phyloP scores from a whole-genome alignment of 2,113 vertebrate species.

The Conger conger region DNA sequence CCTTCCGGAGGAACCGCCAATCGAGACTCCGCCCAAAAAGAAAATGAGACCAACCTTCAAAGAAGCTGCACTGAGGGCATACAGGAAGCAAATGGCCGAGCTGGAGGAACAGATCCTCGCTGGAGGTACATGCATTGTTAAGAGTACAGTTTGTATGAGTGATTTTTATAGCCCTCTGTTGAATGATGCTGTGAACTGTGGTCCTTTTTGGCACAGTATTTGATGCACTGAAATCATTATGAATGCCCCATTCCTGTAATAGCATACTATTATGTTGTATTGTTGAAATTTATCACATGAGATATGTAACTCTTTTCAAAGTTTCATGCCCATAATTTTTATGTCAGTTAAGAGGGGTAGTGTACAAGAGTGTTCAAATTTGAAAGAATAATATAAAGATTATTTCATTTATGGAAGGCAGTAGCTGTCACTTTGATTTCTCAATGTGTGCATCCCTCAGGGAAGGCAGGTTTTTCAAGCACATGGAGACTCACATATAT shows the following conservation, averaged over 20 bases:
- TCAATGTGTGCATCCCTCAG: background rate
- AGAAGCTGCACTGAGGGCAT: slow-evolving; percentile 89
- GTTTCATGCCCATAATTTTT: background rate
- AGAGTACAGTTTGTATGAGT: background rate
- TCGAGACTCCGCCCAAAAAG: slow-evolving; percentile 79
- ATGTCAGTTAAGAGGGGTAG: background rate
- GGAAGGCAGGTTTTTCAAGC: background rate
- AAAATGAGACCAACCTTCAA: slow-evolving; percentile 87
- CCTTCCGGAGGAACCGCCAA: slow-evolving; percentile 65
- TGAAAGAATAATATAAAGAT: background rate
- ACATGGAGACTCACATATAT: background rate
- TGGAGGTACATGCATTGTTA: slow-evolving; percentile 76
- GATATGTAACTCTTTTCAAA: background rate
- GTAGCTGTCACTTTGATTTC: slow-evolving; percentile 60
- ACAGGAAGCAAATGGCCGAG: slow-evolving; percentile 91
- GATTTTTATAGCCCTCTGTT: background rate
- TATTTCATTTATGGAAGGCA: slow-evolving; percentile 26
- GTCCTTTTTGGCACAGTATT: background rate
- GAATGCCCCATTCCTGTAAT: background rate
- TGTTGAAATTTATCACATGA: background rate
- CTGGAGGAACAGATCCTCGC: slow-evolving; percentile 91
- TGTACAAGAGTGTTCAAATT: background rate
- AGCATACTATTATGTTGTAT: background rate
- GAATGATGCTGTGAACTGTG: background rate
- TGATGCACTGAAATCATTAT: background rate